phyloP scores from a whole-genome alignment of 2,888 invertebrate genomes.

The Melipona bicolor region DNA sequence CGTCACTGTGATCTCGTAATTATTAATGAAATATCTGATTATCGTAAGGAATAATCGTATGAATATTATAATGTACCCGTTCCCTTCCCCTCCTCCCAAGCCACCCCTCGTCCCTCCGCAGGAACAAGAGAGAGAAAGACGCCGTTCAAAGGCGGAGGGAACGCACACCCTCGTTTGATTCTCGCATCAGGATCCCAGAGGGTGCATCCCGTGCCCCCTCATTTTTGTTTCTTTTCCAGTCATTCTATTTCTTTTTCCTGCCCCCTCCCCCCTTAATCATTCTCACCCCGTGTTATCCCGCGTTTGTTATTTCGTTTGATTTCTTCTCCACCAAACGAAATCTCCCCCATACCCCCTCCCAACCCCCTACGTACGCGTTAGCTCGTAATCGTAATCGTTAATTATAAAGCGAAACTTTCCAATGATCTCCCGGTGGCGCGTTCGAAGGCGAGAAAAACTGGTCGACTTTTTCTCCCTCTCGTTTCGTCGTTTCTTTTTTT shows the following conservation, averaged over 20 bases:
- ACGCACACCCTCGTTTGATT: constrained; percentile 37
- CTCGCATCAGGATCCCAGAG: constrained; percentile 20
- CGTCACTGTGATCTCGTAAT: constrained; percentile 84
- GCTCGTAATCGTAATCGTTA: constrained; percentile 74
- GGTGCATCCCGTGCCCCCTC: constrained; percentile 24
- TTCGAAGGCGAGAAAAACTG: constrained; percentile 13
- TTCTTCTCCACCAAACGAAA: constrained; percentile 37
- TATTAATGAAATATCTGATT: constrained; percentile 83
- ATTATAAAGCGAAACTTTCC: constrained; percentile 78
- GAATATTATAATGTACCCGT: constrained; percentile 80
- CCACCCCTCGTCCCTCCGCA: background rate
- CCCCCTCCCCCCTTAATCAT: background rate
- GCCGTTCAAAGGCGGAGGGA: constrained; percentile 8
- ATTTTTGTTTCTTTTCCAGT: constrained; percentile 31
- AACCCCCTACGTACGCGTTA: constrained; percentile 51
- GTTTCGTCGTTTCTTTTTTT: background rate
- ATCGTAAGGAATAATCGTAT: constrained; percentile 82
- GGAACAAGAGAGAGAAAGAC: constrained; percentile 32
- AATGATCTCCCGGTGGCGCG: constrained; percentile 82
- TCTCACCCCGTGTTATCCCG: background rate
- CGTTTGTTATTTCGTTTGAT: background rate
- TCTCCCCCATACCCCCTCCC: background rate
- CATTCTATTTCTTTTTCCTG: constrained; percentile 12
- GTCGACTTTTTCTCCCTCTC: background rate
- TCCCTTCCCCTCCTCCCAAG: constrained; percentile 36